Conservation (phyloP, 2,113 vertebrate genomes). For the Albula goreensis region DNA sequence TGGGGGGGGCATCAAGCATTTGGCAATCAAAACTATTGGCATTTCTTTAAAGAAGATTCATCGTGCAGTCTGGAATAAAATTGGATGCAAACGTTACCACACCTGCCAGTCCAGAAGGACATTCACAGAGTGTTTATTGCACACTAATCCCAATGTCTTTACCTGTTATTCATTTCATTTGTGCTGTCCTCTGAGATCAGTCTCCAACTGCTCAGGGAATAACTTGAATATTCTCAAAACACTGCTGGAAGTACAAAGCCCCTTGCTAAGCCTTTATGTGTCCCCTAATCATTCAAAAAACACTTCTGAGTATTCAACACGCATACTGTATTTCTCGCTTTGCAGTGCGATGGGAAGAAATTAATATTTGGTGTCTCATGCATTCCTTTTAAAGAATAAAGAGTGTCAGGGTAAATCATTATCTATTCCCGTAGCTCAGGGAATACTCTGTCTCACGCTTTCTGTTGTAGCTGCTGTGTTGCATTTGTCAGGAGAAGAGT, state of each 20-base stretch:
- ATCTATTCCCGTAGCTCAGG: slow-evolving; percentile 75
- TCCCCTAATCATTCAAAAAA: slow-evolving; percentile 75
- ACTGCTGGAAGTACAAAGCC: slow-evolving; percentile 72
- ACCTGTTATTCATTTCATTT: slow-evolving; percentile 74
- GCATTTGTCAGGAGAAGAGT: slow-evolving; percentile 73
- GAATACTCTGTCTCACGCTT: slow-evolving; percentile 65
- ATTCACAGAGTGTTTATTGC: slow-evolving; percentile 61
- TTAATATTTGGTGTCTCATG: slow-evolving; percentile 79
- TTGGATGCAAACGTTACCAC: slow-evolving; percentile 61
- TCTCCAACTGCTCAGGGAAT: slow-evolving; percentile 70
- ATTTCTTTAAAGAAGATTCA: slow-evolving; percentile 95
- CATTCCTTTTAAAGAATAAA: slow-evolving; percentile 76
- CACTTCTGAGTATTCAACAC: slow-evolving; percentile 69
- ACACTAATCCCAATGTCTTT: slow-evolving; percentile 70
- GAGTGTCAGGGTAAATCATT: slow-evolving; percentile 74
- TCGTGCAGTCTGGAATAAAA: slow-evolving; percentile 81
- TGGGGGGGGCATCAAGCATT: slow-evolving; percentile 82
- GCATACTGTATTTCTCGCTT: slow-evolving; percentile 57
- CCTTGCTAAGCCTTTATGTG: slow-evolving; percentile 72
- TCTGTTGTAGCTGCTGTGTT: slow-evolving; percentile 72
- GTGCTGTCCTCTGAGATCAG: slow-evolving; percentile 72
- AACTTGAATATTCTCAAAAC: slow-evolving; percentile 64
- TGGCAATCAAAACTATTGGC: slow-evolving; percentile 96
- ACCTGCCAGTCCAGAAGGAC: slow-evolving; percentile 54
- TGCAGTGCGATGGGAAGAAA: slow-evolving; percentile 67